Conservation (phyloP, 2,113 vertebrate genomes). For the Emydocephalus ijimae region DNA sequence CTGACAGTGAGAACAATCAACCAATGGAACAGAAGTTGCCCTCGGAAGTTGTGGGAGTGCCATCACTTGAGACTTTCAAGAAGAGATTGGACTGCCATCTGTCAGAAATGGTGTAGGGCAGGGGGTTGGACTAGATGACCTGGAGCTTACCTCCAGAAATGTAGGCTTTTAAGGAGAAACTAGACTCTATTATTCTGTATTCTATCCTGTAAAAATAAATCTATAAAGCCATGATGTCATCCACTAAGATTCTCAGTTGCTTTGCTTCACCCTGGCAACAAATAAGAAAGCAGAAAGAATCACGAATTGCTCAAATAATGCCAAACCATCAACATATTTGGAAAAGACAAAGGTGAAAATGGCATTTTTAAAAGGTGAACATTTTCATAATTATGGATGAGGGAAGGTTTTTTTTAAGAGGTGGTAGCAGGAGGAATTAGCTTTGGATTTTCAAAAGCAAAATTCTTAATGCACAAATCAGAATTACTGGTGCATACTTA, state of each 20-base stretch:
- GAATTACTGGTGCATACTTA: not conserved
- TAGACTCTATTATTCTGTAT: not conserved
- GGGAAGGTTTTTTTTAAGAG: not conserved
- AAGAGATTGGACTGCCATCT: no score
- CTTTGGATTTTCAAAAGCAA: not conserved
- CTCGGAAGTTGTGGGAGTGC: no score
- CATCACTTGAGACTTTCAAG: no score
- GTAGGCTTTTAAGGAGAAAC: no score
- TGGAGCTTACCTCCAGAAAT: no score
- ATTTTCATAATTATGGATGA: not conserved
- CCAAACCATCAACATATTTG: not conserved
- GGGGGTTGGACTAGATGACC: no score
- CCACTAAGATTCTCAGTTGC: not conserved
- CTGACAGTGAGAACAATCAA: no score
- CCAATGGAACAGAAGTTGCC: no score
- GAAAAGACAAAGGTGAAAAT: not conserved
- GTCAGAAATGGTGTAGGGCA: no score
- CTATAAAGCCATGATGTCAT: not conserved
- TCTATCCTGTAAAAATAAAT: not conserved
- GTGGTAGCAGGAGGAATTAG: not conserved
- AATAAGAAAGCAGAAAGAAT: not conserved
- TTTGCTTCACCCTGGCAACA: not conserved
- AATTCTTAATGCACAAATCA: not conserved
- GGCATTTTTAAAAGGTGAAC: not conserved
- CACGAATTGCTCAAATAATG: no score